Conservation (phyloP, 2,113 vertebrate genomes). For the Apistogramma diplotaenia region DNA sequence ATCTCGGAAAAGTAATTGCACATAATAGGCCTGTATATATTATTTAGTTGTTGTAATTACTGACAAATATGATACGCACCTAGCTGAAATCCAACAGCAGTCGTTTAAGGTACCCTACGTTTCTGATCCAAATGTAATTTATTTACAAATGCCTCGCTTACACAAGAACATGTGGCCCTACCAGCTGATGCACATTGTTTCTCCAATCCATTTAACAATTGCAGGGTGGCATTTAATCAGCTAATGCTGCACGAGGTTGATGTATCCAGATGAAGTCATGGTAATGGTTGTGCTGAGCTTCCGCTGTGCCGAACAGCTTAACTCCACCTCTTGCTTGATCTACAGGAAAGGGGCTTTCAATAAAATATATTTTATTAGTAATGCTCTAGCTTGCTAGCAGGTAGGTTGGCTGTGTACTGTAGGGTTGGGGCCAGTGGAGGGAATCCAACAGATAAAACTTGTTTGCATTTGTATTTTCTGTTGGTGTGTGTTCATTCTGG, state of each 20-base stretch:
- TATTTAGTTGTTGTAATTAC: conserved; percentile 14
- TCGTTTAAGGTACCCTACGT: background rate
- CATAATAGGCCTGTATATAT: conserved; percentile 10
- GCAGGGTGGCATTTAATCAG: conserved; percentile 60
- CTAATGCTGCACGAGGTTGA: conserved; percentile 58
- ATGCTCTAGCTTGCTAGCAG: conserved; percentile 11
- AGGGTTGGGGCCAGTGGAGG: background rate
- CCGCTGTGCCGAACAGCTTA: conserved; percentile 39
- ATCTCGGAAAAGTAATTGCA: conserved; percentile 16
- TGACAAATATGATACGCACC: background rate
- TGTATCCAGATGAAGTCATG: conserved; percentile 51
- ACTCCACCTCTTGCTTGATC: conserved; percentile 59
- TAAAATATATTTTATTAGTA: conserved; percentile 54
- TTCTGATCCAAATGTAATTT: background rate
- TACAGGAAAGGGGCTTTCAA: conserved; percentile 38
- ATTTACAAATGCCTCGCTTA: background rate
- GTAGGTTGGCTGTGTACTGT: conserved; percentile 2
- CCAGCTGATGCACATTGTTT: background rate
- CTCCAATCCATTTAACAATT: conserved; percentile 2
- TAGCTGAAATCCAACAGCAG: background rate
- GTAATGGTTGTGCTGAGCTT: conserved; percentile 48
- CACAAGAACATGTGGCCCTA: background rate
- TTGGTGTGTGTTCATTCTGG: background rate
- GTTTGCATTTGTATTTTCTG: background rate
- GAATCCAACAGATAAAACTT: background rate